A percentile compares a stretch with the other conserved stretches of the same genome.
Evolutionary conservation across 2,797 vertebrate genomes (phyloP).

Genomic region (Sebastes trivittatus): DNA sequence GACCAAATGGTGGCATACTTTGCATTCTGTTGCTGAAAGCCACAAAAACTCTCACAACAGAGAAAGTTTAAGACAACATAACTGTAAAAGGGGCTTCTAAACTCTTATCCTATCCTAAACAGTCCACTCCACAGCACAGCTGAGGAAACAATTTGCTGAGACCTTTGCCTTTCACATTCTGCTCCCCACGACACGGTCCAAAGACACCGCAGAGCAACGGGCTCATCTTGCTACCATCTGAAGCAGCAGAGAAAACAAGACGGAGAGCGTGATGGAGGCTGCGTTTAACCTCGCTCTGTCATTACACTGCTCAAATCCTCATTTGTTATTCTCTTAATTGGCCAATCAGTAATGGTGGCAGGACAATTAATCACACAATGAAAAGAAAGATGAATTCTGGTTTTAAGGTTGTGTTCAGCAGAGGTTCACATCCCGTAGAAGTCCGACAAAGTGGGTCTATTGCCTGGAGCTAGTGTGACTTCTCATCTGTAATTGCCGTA

Average conservation of each 20-base stretch:
- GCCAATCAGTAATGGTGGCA: constrained; percentile 64
- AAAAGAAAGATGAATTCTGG: constrained; percentile 47
- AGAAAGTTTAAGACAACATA: constrained; percentile 64
- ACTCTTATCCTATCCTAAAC: constrained; percentile 46
- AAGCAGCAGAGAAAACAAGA: constrained; percentile 35
- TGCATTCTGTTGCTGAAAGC: constrained; percentile 28
- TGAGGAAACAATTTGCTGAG: constrained; percentile 75
- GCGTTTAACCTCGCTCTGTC: constrained; percentile 26
- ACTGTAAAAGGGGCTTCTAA: constrained; percentile 36
- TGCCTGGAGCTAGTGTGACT: constrained; percentile 58
- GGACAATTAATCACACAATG: constrained; percentile 59
- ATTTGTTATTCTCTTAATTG: constrained; percentile 68
- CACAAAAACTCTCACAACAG: constrained; percentile 32
- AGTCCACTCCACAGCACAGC: constrained; percentile 61
- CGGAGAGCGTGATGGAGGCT: constrained; percentile 27
- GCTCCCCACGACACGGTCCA: constrained; percentile 51
- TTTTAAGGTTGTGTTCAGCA: constrained; percentile 37
- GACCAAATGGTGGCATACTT: constrained; percentile 16
- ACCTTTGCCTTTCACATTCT: constrained; percentile 72
- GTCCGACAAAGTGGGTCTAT: constrained; percentile 42
- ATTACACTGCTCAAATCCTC: constrained; percentile 29
- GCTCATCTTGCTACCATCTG: constrained; percentile 60
- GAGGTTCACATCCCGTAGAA: constrained; percentile 46
- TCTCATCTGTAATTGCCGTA: constrained; percentile 67
- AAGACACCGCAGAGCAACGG: constrained; percentile 49